A percentile compares a stretch with the other conserved stretches of the same genome.
phyloP scores from a whole-genome alignment of 2,113 vertebrate genomes.

The Enhydra lutris region DNA sequence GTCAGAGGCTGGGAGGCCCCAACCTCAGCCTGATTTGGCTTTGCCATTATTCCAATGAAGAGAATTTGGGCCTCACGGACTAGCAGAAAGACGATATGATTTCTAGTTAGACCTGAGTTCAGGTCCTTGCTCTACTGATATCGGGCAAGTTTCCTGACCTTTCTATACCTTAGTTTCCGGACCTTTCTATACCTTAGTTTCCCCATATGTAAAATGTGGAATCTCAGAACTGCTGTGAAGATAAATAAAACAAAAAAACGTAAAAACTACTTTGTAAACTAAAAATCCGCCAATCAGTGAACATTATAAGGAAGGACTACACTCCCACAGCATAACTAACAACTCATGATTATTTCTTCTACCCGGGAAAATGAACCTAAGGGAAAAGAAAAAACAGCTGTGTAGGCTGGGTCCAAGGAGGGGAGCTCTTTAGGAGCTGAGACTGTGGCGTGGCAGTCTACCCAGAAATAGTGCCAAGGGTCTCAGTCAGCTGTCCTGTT shows the following conservation, averaged over 20 bases:
- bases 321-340: conserved; percentile 48
- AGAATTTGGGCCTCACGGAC: background rate
- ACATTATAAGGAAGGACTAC: conserved; percentile 24
- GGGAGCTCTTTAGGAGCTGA: conserved; percentile 63
- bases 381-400: conserved; percentile 71
- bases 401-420: conserved; percentile 65
- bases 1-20: background rate
- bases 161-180: background rate
- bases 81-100: background rate
- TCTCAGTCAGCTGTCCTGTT: conserved; percentile 68
- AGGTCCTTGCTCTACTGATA: background rate
- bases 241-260: conserved; percentile 36
- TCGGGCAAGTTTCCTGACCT: background rate
- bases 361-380: conserved; percentile 63
- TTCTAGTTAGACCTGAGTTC: conserved; percentile 33
- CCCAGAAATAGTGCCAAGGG: conserved; percentile 74
- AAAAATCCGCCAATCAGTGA: background rate
- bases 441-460: conserved; percentile 63
- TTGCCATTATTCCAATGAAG: background rate
- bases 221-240: conserved; percentile 12
- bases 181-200: conserved; percentile 1
- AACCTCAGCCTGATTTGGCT: background rate
- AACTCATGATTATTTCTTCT: conserved; percentile 52
- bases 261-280: conserved; percentile 9
- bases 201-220: background rate